phyloP scores from a whole-genome alignment of 1,140 invertebrate species.

The Diachasmimorpha longicaudata region DNA sequence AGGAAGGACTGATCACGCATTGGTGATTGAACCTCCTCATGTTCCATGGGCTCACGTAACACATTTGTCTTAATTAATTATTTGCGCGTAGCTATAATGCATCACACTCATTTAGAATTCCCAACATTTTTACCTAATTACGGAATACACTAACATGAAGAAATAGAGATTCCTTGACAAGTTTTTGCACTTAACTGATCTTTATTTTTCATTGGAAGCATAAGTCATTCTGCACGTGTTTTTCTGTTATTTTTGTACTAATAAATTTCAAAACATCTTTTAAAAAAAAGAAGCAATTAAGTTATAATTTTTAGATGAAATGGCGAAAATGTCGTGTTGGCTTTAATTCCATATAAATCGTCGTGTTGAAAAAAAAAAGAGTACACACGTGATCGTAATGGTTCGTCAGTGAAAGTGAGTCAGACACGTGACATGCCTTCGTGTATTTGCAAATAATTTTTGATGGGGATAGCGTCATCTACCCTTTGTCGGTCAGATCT shows the following conservation, averaged over 20 bases:
- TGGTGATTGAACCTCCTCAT: not conserved
- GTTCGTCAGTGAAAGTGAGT: slow-evolving; percentile 38
- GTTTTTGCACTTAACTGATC: too few species aligned
- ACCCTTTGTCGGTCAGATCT: not conserved
- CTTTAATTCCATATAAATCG: not conserved
- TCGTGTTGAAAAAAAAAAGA: not conserved
- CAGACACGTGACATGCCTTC: slow-evolving; percentile 37
- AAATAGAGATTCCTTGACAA: too few species aligned
- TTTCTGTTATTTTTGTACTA: too few species aligned
- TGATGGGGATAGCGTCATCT: not conserved
- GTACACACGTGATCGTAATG: slow-evolving; percentile 3
- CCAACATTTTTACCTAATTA: not conserved
- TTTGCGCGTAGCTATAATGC: not conserved
- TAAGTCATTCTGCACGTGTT: too few species aligned
- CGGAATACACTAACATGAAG: not conserved
- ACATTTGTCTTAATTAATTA: slow-evolving; percentile 8
- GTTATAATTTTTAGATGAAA: too few species aligned
- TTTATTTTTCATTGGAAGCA: too few species aligned
- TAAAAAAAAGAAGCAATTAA: too few species aligned
- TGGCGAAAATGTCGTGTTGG: not conserved
- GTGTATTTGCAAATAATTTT: slow-evolving; percentile 33
- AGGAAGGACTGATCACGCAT: slow-evolving; percentile 17
- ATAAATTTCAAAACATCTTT: too few species aligned
- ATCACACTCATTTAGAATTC: not conserved
- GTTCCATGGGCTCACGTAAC: slow-evolving; percentile 1